Base-by-base conservation (phyloP, 1,140 invertebrate species). In the Phocides pigmalion region DNA sequence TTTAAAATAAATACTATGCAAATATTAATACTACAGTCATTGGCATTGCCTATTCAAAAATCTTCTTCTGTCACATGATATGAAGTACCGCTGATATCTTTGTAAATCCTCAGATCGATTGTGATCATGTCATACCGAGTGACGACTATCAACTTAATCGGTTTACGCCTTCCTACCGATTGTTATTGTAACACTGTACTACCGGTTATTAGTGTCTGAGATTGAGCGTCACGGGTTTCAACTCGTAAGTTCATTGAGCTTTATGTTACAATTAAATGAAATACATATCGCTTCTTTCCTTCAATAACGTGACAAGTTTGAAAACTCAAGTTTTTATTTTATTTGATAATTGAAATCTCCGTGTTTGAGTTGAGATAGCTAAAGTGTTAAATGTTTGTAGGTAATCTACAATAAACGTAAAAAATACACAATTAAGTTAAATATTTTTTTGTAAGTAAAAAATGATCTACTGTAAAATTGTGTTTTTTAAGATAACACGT, bases 161-260 rank as follows among this genome's bases (percentile, higher is more conserved):
- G 78, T 85, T 89, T 89, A 87, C 64, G 64, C 73, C 78, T 81
- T 78, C 80, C 79, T 81, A 76, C 68, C 75, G 69, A 86, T 84
- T 87, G 82, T 85, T 81, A 86, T 84, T 84, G 70, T 85, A 87
- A 85, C 84, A 66, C 80, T 87, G 82, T 85, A 84, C 78, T 82
- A 84, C 82, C 69, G 79, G 83, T 77, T 86, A 87, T 89, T 87
- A 89, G 81, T 79, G 81, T 82, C 78, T 61, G 68, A 79, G 68
- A 70, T 62, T 62, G 65, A 70, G 47, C 70, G 82, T 79, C 70
- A 75, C 71, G 71, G 70, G 64, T 78, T 64, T 5, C 19, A 9
- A 42, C 39, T 16, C 28, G 8, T 42, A 39, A 28, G 19, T 56
- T 56, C 35, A 54, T 56, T 42, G 37, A 56, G 37, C 37, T 14